A percentile compares a stretch with the other conserved stretches of the same genome.
Conservation (phyloP, 2,797 vertebrate species). For the Carcharodon carcharias region DNA sequence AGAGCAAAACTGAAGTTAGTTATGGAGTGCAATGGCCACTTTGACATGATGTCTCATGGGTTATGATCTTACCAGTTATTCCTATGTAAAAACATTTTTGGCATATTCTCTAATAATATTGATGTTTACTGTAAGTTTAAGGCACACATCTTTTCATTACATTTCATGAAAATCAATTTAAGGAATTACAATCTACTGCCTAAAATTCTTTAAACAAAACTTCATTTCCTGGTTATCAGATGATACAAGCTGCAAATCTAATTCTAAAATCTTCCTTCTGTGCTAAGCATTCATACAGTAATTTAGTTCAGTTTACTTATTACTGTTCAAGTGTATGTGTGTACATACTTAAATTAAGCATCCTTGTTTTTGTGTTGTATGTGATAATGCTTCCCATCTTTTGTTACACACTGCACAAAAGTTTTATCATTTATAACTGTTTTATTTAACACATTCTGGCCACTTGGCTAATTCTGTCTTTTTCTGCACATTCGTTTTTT, state of each 20-base stretch:
- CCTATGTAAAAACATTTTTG: not conserved
- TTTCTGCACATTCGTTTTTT: not conserved
- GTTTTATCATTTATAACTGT: not conserved
- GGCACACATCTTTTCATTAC: not conserved
- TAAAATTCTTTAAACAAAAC: not conserved
- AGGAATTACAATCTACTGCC: not conserved
- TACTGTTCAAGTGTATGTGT: not conserved
- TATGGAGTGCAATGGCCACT: not conserved
- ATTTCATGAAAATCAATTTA: conserved; percentile 9
- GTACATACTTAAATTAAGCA: not conserved
- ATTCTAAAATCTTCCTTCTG: not conserved
- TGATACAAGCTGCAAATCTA: not conserved
- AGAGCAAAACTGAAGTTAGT: not conserved
- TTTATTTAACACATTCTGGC: not conserved
- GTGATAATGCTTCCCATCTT: not conserved
- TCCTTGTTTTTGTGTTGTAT: not conserved
- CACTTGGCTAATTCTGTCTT: not conserved
- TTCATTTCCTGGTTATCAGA: conserved; percentile 23
- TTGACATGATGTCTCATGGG: not conserved
- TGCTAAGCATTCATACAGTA: not conserved
- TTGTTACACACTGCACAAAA: not conserved
- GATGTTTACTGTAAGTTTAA: not conserved
- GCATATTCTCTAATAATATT: not conserved
- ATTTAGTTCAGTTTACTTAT: not conserved
- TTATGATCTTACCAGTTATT: not conserved